These are phyloP conservation scores for Drosophila leonis DNA, from an alignment of 2,888 invertebrate species.

Conservation along the genomic window DNA sequence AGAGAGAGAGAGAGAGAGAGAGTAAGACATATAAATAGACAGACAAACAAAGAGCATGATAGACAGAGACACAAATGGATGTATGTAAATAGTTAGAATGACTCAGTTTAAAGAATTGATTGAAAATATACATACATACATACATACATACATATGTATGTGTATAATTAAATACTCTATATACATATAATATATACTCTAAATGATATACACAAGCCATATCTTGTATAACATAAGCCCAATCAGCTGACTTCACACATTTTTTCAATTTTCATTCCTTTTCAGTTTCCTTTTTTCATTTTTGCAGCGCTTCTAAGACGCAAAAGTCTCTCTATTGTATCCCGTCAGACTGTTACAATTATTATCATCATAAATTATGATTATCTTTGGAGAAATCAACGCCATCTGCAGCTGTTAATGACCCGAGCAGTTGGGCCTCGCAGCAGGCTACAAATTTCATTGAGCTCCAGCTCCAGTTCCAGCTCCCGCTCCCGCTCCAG, in stretches of 20 bases:
- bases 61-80: too few relatives aligned
- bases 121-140: too few relatives aligned
- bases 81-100: too few relatives aligned
- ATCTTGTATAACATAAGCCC: too few relatives aligned
- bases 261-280: not conserved
- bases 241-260: not conserved
- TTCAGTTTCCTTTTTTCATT: not conserved
- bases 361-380: conserved; percentile 26
- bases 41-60: too few relatives aligned
- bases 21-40: too few relatives aligned
- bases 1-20: too few relatives aligned
- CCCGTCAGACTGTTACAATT: conserved; percentile 4
- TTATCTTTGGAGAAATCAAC: conserved; percentile 27
- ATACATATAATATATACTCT: too few relatives aligned
- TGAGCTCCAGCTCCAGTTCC: conserved; percentile 7
- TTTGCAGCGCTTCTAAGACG: not conserved
- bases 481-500: not conserved
- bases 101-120: too few relatives aligned
- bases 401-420: conserved; percentile 57
- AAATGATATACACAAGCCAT: too few relatives aligned
- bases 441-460: conserved; percentile 34
- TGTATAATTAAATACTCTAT: too few relatives aligned
- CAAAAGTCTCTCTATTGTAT: not conserved
- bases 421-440: conserved; percentile 33
- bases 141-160: too few relatives aligned